phyloP scores from a whole-genome alignment of 2,888 invertebrate species.

The Opisthograptis luteolata region DNA sequence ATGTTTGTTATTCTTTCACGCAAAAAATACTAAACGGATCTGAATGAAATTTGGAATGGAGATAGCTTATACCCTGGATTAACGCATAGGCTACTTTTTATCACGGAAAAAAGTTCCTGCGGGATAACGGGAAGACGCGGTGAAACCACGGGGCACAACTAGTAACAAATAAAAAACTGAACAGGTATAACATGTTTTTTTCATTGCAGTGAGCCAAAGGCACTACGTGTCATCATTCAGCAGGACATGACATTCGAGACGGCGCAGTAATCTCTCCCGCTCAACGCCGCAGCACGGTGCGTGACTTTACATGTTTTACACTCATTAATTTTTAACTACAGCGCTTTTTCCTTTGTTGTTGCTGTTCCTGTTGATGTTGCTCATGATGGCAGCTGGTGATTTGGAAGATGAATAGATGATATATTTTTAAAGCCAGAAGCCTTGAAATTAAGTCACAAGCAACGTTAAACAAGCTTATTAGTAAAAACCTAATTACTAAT shows the following conservation, averaged over 20 bases:
- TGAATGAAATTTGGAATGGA: no score
- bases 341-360: slow-evolving; percentile 13
- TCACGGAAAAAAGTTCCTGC: no score
- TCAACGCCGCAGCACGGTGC: slow-evolving; percentile 62
- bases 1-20: no score
- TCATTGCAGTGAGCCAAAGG: slow-evolving; percentile 74
- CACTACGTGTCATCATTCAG: slow-evolving; percentile 71
- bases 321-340: slow-evolving; percentile 19
- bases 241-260: slow-evolving; percentile 74
- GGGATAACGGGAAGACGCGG: no score
- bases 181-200: slow-evolving; percentile 8
- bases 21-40: no score
- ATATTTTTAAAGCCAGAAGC: neutral
- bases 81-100: no score
- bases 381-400: slow-evolving; percentile 15
- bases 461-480: no score
- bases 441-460: no score
- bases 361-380: slow-evolving; percentile 8
- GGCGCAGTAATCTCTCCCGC: slow-evolving; percentile 66
- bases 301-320: slow-evolving; percentile 33
- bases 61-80: no score
- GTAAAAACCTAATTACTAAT: no score
- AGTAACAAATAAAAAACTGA: no score
- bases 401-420: slow-evolving; percentile 7
- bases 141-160: neutral